Percentiles rank a stretch among this genome's conserved stretches.
Evolutionary conservation across 2,888 invertebrate genomes (phyloP).

Genomic region (Invenusta paracnida): DNA sequence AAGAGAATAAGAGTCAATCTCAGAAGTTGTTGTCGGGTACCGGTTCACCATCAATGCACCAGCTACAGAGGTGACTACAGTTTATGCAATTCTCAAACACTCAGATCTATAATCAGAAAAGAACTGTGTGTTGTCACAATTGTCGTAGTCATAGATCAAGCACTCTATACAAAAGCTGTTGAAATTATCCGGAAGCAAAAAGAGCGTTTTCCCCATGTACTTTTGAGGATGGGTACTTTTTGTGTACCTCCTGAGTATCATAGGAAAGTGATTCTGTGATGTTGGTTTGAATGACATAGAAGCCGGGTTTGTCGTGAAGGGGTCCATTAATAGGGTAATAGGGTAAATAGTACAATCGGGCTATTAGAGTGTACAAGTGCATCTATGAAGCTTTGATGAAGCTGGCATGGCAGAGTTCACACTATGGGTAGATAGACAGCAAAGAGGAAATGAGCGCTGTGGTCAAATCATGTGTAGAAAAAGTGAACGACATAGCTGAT

Average conservation of each 20-base stretch:
- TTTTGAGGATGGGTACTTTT: constrained; percentile 46
- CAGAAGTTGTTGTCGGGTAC: constrained; percentile 43
- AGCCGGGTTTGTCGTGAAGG: constrained; percentile 47
- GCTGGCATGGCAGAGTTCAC: constrained; percentile 41
- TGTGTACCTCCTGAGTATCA: constrained; percentile 38
- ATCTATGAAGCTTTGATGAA: constrained; percentile 47
- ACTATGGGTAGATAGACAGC: constrained; percentile 43
- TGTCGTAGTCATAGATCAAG: background rate
- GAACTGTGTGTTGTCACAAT: background rate
- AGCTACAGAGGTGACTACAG: constrained; percentile 35
- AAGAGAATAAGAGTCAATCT: constrained; percentile 27
- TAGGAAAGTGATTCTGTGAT: background rate
- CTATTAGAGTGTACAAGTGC: constrained; percentile 45
- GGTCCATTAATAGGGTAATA: constrained; percentile 45
- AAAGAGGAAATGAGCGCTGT: constrained; percentile 39
- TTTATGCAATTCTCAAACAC: background rate
- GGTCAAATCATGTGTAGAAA: background rate
- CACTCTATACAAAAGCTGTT: constrained; percentile 31
- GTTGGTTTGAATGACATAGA: constrained; percentile 36
- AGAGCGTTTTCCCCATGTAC: constrained; percentile 29
- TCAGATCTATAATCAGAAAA: constrained; percentile 13
- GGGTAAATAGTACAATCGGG: constrained; percentile 40
- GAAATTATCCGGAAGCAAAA: background rate
- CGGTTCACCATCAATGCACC: constrained; percentile 5
- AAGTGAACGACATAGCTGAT: background rate